Evolutionary conservation across 2,113 vertebrate genomes (phyloP), one percentile per base, ranked within the genome.

Genomic region (Caranx ignobilis): DNA sequence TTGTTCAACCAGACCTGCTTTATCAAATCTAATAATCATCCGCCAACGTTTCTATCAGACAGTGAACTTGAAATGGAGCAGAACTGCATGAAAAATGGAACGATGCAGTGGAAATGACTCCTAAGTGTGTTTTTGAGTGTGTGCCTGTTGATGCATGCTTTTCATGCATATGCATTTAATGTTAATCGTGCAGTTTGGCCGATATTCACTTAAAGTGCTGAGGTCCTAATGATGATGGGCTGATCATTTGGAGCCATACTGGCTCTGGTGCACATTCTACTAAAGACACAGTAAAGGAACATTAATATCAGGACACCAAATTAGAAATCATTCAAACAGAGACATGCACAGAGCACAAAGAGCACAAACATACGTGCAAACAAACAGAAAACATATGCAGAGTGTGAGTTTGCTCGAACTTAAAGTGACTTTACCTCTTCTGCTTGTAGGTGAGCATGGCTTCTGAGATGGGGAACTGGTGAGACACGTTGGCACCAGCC

Each of bases 381-480:
- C 19, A 62, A 47, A 85, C 16, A 81, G 50, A 65, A 9, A 9
- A 79, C 39, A 74, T 35, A 55, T 21, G 48, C 65, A 83, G 47
- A 0, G n/a, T 41, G n/a, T 35, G 6, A 60, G n/a, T 26, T 13
- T 21, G 62, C 6, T 5, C 15, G 0, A 52, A 66, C 0, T 55
- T 15, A 61, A 6, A 3, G 35, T 19, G 2, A 32, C 59, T 63
- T 83, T 88, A 93, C 92, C 92, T 93, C 83, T 93, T 93, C 79
- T 92, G 93, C 75, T 93, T 93, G 87, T 96, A 96, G 75, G 96
- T 96, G 66, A 96, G 95, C 96, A 96, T 96, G 55, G 95, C 96
- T 67, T 96, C 96, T 13, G 96, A 96, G 87, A 96, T 95, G 84
- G 95, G 95, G 69, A 95, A 95, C 86, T 96, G 96, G 83, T 96